Evolutionary conservation across 2,888 invertebrate genomes (phyloP).

Genomic region (Stramonita haemastoma): DNA sequence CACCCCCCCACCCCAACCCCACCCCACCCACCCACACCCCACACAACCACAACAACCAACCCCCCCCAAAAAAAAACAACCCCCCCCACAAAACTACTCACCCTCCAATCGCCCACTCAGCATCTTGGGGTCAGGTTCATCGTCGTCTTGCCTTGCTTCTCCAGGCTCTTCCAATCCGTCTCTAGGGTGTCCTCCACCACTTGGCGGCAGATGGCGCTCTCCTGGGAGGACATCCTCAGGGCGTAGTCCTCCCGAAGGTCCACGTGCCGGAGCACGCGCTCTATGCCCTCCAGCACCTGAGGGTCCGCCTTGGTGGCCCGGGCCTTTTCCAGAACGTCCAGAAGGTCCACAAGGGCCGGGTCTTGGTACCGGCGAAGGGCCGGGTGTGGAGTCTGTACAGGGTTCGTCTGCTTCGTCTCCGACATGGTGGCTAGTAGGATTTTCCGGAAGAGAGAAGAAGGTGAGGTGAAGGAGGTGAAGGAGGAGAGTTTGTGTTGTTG

Average conservation of each 20-base stretch:
- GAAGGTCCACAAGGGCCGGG: slow-evolving; percentile 28
- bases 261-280: slow-evolving; percentile 33
- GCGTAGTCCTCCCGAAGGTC: slow-evolving; percentile 41
- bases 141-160: slow-evolving; percentile 6
- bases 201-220: slow-evolving; percentile 42
- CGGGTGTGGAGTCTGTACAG: not conserved
- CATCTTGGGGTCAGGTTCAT: slow-evolving; percentile 30
- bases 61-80: not conserved
- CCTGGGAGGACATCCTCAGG: not conserved
- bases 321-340: slow-evolving; percentile 26
- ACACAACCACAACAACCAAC: not conserved
- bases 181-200: slow-evolving; percentile 25
- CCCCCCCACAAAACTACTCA: not conserved
- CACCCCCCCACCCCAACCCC: not conserved
- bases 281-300: slow-evolving; percentile 31
- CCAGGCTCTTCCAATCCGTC: slow-evolving; percentile 30
- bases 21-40: not conserved
- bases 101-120: slow-evolving; percentile 41
- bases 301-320: slow-evolving; percentile 2
- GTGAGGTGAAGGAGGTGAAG: no score
- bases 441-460: not conserved
- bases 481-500: no score
- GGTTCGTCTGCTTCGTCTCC: not conserved
- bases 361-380: not conserved
- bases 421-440: not conserved